These are phyloP conservation scores for Labrus mixtus DNA, from an alignment of 2,113 vertebrate species.

Conservation along the genomic window DNA sequence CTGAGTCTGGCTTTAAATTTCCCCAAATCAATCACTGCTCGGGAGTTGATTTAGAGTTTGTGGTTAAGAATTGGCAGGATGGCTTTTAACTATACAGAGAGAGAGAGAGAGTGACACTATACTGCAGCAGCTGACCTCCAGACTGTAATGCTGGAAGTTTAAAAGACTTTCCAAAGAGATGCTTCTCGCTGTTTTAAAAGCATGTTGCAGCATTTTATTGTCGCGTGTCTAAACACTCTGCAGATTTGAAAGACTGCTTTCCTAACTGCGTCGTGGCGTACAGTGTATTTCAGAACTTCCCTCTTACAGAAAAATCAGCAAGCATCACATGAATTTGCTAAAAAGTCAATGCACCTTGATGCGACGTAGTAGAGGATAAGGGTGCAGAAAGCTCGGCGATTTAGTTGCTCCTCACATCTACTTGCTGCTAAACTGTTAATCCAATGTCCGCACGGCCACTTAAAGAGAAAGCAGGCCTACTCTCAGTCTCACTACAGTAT, in stretches of 20 bases:
- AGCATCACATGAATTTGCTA: neutral
- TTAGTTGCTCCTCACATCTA: slow-evolving; percentile 51
- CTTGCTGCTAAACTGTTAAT: slow-evolving; percentile 56
- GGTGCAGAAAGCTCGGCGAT: neutral
- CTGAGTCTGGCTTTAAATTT: slow-evolving; percentile 72
- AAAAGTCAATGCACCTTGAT: slow-evolving; percentile 13
- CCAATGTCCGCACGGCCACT: slow-evolving; percentile 41
- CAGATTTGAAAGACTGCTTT: neutral
- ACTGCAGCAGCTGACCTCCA: slow-evolving; percentile 20
- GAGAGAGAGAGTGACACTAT: slow-evolving; percentile 41
- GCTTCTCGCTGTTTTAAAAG: neutral
- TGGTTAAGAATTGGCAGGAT: slow-evolving; percentile 54
- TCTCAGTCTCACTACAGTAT: slow-evolving; percentile 18
- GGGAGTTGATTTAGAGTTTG: slow-evolving; percentile 70
- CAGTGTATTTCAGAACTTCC: slow-evolving; percentile 18
- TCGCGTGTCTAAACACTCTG: neutral
- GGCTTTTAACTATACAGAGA: slow-evolving; percentile 70
- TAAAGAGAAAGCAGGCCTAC: slow-evolving; percentile 50
- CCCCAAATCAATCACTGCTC: slow-evolving; percentile 76
- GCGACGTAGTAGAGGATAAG: slow-evolving; percentile 26
- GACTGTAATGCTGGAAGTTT: slow-evolving; percentile 12
- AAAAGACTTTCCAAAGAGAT: neutral
- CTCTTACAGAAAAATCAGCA: neutral
- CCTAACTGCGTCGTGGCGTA: neutral
- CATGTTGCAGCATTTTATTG: neutral